Base-by-base conservation (phyloP, 2,113 vertebrate species). In the Circaetus gallicus region DNA sequence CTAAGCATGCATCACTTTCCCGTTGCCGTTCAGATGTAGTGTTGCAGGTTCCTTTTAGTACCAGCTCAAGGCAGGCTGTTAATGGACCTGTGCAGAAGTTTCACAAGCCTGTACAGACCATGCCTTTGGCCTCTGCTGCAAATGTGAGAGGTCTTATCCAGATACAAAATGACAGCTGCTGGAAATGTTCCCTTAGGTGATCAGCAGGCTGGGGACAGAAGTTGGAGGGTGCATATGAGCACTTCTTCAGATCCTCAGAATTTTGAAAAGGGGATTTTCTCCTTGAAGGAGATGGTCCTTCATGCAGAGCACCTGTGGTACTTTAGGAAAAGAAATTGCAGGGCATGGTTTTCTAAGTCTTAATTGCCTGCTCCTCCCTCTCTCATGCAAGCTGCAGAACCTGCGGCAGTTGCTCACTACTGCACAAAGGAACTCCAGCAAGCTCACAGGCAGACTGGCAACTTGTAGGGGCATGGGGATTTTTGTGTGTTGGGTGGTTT, bases 1-100 rank as follows among this genome's bases (percentile, higher is more conserved):
- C 32, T 0, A 3, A 3, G 5, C 14, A 49, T 9, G 3, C 5
- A 7, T 19, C 1, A 0, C 53, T 65, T 82, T 62, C 50, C 26
- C 5, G 1, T 14, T 4, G 6, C 32, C 12, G 0, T 66, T 66
- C 76, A 42, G 42, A 7, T 4, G 40, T 9, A 14, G 29, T 47
- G 18, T 18, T 70, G 45, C 40, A 7, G 50, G 31, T 62, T 79
- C 22, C 47, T 74, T 74, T 79, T 53, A 52, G 25, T 74, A 63
- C 32, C 50, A 53, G 24, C 65, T 93, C 50, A 11, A 0, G 6
- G n/a, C 22, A n/a, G 47, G 43, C 62, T 63, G 31, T 31, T 53
- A 17, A 9, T 16, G 11, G 24, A 14, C 0, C 0, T 1, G 3
- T 67, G 52, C 36, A 61, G 32, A 43, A 79, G 56, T 52, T 62